Evolutionary conservation across 2,888 invertebrate species (phyloP).

Genomic region (Spatulosminthurus flaviceps): DNA sequence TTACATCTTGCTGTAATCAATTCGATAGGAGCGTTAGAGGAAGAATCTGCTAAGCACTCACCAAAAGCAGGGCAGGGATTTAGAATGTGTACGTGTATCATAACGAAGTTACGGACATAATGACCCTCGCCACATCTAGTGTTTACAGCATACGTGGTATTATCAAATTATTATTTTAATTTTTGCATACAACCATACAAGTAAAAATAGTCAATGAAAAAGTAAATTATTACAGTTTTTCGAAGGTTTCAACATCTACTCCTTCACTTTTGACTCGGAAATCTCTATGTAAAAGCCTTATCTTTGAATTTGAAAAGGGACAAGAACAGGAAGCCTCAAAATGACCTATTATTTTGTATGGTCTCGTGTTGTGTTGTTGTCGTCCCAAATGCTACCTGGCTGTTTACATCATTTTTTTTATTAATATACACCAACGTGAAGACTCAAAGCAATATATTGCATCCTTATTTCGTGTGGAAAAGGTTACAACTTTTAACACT

Average conservation of each 20-base stretch:
- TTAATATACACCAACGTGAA: not conserved
- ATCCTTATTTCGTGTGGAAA: not conserved
- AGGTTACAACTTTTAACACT: not conserved
- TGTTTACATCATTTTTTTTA: not conserved
- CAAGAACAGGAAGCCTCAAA: conserved; percentile 42
- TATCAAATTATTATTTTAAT: too few species aligned
- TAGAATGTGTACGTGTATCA: too few species aligned
- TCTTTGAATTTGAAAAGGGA: conserved; percentile 27
- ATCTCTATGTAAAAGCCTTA: not conserved
- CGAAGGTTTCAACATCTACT: not conserved
- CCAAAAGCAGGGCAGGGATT: too few species aligned
- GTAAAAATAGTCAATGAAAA: too few species aligned
- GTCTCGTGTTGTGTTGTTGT: conserved; percentile 22
- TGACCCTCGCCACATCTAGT: too few species aligned
- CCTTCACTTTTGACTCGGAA: not conserved
- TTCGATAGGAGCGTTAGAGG: too few species aligned
- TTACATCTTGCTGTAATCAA: too few species aligned
- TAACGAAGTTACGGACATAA: too few species aligned
- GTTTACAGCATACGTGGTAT: too few species aligned
- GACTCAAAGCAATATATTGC: not conserved
- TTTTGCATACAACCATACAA: too few species aligned
- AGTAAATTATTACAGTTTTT: not conserved
- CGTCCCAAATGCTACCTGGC: not conserved
- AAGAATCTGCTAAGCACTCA: too few species aligned
- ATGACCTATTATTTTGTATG: conserved; percentile 39